These are phyloP conservation scores for Xestia xanthographa DNA, from an alignment of 2,888 invertebrate genomes.

Conservation along the genomic window DNA sequence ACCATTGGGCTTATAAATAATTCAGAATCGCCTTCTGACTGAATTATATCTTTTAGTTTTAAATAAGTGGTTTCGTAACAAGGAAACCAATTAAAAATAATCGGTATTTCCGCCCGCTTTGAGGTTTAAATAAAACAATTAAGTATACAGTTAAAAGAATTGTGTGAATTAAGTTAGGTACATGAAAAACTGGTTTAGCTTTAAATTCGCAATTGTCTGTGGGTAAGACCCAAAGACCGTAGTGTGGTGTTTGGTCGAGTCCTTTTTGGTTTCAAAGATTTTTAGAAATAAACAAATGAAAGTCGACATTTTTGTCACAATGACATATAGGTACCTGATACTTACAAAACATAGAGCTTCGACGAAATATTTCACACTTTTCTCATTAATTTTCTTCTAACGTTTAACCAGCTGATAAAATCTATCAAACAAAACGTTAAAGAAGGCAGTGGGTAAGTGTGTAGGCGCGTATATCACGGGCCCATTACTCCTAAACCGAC, in stretches of 20 bases:
- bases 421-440: neutral
- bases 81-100: slow-evolving; percentile 51
- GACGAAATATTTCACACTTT: neutral
- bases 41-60: slow-evolving; percentile 21
- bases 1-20: slow-evolving; percentile 21
- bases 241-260: neutral
- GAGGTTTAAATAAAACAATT: slow-evolving; percentile 24
- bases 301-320: neutral
- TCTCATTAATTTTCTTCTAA: neutral
- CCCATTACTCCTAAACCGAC: slow-evolving; percentile 55
- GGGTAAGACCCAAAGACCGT: neutral
- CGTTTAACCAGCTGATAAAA: neutral
- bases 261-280: neutral
- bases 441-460: slow-evolving; percentile 32
- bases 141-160: neutral
- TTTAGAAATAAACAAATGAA: neutral
- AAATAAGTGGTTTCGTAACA: slow-evolving; percentile 20
- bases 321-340: neutral
- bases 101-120: slow-evolving; percentile 35
- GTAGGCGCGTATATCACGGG: slow-evolving; percentile 50
- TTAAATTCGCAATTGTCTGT: neutral
- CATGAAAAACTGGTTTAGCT: neutral
- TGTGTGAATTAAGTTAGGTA: slow-evolving; percentile 15
- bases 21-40: slow-evolving; percentile 16
- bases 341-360: neutral